Conservation (phyloP, 2,888 invertebrate species). For the Podabrus alpinus region DNA sequence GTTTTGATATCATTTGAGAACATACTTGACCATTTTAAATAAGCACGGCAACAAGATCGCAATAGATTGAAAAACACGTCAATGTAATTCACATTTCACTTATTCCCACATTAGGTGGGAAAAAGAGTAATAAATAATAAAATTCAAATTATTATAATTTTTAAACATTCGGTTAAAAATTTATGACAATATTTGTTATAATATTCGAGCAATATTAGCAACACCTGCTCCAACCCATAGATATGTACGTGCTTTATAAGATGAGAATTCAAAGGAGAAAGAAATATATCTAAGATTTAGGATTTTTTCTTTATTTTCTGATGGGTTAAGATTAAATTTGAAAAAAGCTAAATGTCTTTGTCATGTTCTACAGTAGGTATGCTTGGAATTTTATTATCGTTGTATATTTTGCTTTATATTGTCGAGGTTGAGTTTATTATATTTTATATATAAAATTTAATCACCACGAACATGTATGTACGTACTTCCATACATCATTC, state of each 20-base stretch:
- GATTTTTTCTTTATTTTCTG: neutral
- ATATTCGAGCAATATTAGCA: neutral
- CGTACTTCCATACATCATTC: neutral
- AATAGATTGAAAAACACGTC: neutral
- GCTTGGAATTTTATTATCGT: slow-evolving; percentile 15
- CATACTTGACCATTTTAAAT: neutral
- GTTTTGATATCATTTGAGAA: neutral
- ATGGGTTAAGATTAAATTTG: neutral
- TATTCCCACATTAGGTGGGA: no score
- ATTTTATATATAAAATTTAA: neutral
- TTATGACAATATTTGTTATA: neutral
- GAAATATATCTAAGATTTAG: neutral
- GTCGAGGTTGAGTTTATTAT: neutral
- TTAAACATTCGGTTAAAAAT: neutral
- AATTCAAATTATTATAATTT: neutral
- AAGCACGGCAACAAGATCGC: neutral
- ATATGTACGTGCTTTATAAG: neutral
- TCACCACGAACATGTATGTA: neutral
- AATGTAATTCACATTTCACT: neutral
- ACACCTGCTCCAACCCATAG: neutral
- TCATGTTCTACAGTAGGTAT: slow-evolving; percentile 10
- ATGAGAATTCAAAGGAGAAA: neutral
- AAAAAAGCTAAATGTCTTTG: slow-evolving; percentile 4
- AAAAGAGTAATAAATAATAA: neutral
- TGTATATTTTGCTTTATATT: neutral